These are phyloP conservation scores for Cichlasoma orientale DNA, from an alignment of 2,797 vertebrate genomes.

Conservation along the genomic window DNA sequence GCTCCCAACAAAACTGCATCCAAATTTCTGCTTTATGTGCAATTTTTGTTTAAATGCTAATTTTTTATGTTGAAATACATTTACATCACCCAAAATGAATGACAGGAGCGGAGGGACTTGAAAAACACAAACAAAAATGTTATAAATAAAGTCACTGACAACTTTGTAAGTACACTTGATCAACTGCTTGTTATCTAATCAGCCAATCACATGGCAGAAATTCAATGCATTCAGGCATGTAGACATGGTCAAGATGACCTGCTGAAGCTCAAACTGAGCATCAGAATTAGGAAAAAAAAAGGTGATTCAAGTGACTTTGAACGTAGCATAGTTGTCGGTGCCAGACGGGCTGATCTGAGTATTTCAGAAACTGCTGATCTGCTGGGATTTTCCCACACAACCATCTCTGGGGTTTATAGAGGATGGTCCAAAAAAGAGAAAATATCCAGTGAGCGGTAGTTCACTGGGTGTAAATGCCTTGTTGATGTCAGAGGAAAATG, in stretches of 20 bases:
- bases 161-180: background rate
- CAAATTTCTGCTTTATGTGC: background rate
- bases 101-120: background rate
- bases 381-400: background rate
- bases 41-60: background rate
- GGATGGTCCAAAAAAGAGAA: background rate
- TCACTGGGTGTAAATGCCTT: background rate
- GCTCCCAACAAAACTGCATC: conserved; percentile 7
- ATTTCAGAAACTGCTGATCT: conserved; percentile 1
- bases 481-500: background rate
- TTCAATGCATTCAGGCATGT: background rate
- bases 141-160: background rate
- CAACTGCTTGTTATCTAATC: background rate
- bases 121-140: background rate
- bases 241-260: background rate
- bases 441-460: background rate
- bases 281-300: background rate
- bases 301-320: background rate
- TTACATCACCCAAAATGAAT: background rate
- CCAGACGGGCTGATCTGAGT: background rate
- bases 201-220: background rate
- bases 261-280: background rate
- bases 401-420: background rate
- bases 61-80: background rate
- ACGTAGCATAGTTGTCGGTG: background rate